Evolutionary conservation across 2,113 vertebrate genomes (phyloP).

Genomic region (Platanista minor): DNA sequence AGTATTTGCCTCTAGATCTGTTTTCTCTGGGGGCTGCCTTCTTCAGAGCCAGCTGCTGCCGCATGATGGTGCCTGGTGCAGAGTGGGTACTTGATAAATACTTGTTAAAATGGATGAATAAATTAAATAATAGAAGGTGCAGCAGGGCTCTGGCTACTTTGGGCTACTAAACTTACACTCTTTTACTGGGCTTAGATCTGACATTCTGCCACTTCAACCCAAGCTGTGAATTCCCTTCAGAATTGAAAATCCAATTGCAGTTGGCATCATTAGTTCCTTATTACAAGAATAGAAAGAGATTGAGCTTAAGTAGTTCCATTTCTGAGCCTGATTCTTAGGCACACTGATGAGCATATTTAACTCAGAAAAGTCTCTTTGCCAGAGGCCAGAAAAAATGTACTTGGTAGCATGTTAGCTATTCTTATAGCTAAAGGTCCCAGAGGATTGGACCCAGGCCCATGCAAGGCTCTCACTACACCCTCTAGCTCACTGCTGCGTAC

Average conservation of each 20-base stretch:
- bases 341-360: neutral
- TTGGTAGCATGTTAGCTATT: neutral
- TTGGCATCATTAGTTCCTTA: neutral
- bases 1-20: neutral
- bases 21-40: neutral
- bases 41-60: neutral
- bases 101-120: neutral
- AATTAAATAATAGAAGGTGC: neutral
- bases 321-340: neutral
- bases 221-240: conserved; percentile 23
- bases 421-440: neutral
- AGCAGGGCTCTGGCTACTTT: neutral
- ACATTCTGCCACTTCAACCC: neutral
- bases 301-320: neutral
- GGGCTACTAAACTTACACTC: neutral
- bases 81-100: neutral
- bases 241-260: neutral
- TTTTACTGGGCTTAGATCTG: neutral
- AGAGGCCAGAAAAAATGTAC: neutral
- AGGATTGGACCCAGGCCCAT: neutral
- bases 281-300: neutral
- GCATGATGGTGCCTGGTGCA: neutral
- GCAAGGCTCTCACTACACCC: neutral
- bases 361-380: conserved; percentile 27
- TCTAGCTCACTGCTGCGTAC: neutral